Percentiles rank a stretch among this genome's conserved stretches.
These are phyloP conservation scores for Acropora tenuis DNA, from an alignment of 64 coral and sea anemone genomes.

Conservation along the genomic window DNA sequence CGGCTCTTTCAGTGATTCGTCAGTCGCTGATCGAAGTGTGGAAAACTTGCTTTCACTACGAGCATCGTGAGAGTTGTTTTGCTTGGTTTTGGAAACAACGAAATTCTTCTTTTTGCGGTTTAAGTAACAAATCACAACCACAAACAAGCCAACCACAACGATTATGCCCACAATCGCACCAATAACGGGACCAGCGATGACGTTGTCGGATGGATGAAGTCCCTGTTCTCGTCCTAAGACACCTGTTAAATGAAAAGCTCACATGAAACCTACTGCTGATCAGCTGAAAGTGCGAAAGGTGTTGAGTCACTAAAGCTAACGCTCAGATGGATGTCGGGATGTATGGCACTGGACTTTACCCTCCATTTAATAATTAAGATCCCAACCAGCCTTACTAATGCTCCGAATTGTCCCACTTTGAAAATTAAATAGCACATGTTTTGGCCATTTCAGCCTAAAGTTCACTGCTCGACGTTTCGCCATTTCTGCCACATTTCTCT, in stretches of 20 bases:
- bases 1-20: not conserved
- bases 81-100: conserved; percentile 47
- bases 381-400: no score
- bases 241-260: not conserved
- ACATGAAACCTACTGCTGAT: no score
- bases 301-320: no score
- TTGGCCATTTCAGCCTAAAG: no score
- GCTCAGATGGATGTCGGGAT: no score
- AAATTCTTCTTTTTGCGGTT: conserved; percentile 39
- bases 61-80: conserved; percentile 47
- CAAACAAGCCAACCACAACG: conserved; percentile 13
- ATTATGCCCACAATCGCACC: conserved; percentile 24
- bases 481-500: no score
- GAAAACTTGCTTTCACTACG: conserved; percentile 41
- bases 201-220: not conserved
- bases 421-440: no score
- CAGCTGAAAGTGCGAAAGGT: no score
- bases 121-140: conserved; percentile 15
- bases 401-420: no score
- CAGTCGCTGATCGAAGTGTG: not conserved
- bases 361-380: no score
- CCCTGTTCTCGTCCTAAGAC: not conserved
- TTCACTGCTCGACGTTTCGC: no score
- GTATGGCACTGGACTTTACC: no score
- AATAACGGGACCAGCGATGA: conserved; percentile 28